These are phyloP conservation scores for Peromyscus polionotus DNA, from an alignment of 2,113 vertebrate genomes.

Conservation along the genomic window DNA sequence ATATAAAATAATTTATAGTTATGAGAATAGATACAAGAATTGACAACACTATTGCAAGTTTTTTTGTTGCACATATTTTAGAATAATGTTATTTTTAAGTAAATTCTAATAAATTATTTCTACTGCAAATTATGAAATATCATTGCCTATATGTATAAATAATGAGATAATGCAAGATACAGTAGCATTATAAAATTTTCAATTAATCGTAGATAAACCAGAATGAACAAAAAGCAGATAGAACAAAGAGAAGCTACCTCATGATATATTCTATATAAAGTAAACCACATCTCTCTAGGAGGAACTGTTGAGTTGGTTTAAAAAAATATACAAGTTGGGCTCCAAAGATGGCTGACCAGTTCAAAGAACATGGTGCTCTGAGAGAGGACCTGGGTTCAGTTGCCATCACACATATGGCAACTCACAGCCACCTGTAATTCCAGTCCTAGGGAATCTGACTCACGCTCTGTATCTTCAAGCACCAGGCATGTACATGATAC, in stretches of 20 bases:
- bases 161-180: neutral
- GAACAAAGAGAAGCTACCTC: rapidly evolving
- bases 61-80: neutral
- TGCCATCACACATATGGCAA: neutral
- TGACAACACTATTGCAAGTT: neutral
- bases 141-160: neutral
- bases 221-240: neutral
- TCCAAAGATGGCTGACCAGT: neutral
- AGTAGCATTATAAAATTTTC: neutral
- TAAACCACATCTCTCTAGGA: neutral
- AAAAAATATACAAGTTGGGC: neutral
- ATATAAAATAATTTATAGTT: neutral
- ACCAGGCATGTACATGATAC: neutral
- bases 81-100: neutral
- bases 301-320: neutral
- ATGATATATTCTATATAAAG: neutral
- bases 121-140: neutral
- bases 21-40: neutral
- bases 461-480: neutral
- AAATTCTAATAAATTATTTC: neutral
- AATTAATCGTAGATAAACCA: neutral
- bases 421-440: neutral
- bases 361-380: neutral
- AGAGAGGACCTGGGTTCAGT: neutral
- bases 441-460: neutral